Base-by-base conservation (phyloP, 1,140 invertebrate species). In the Ectropis grisescens region DNA sequence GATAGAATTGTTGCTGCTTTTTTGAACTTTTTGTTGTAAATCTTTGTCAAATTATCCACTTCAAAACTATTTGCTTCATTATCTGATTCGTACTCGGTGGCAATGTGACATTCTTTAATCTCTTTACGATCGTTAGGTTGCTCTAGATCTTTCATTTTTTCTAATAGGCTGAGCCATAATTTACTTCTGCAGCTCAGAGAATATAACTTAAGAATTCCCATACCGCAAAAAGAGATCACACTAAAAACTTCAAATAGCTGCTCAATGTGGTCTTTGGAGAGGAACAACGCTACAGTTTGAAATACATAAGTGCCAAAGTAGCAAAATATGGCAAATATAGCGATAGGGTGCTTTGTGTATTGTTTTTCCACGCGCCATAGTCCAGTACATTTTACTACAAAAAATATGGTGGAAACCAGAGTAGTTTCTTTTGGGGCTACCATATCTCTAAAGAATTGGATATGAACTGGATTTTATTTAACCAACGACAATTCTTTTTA, bases 181-280 rank as follows among this genome's bases (percentile, higher is more conserved):
- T 47, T 23, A n/a, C 41, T 31, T 10, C 45, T 44, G 4, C 12
- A 6, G 4, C 41, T 36, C 11, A 76, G 30, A 1, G 55, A 60
- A 9, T 29, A 8, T 2, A 74, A 28, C 38, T 76, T 76, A 0
- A 65, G 13, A 2, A 61, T 27, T 2, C 66, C 69, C 53, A 76
- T 61, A 1, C 51, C 34, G 25, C 60, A 72, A 34, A 76, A 76
- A 0, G 55, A 46, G 5, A 69, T 26, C 3, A 69, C 37, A 29
- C 69, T 69, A 27, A 67, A 67, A 25, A 59, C 67, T 37, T 58
- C 48, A 28, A 74, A 65, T 0, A 71, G 34, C 14, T 33, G 48
- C n/a, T 61, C 47, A 0, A 38, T 32, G 27, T 76, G 53, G 10
- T 56, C 42, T 33, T 44, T 57, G 1, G 57, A 41, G 13, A 43